Evolutionary conservation across 2,113 vertebrate species (phyloP).

Genomic region (Cathartes aura): DNA sequence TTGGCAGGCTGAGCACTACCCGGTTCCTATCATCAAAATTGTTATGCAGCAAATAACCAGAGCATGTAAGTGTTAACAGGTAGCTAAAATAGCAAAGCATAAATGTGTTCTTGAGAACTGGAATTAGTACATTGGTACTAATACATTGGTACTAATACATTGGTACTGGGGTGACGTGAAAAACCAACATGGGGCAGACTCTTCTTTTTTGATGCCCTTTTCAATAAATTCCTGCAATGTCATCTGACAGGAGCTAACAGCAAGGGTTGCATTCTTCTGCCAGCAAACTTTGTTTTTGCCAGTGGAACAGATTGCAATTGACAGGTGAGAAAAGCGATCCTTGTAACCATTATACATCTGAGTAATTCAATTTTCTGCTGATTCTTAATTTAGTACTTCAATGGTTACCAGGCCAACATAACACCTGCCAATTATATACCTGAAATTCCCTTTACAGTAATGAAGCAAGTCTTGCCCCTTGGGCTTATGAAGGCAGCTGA

Average conservation of each 20-base stretch:
- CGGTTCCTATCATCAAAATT: neutral
- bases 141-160: neutral
- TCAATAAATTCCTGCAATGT: neutral
- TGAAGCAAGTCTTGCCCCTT: neutral
- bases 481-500: neutral
- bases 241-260: neutral
- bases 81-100: neutral
- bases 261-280: neutral
- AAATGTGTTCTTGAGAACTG: neutral
- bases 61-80: neutral
- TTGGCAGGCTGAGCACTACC: neutral
- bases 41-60: neutral
- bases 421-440: constrained; percentile 23
- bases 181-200: neutral
- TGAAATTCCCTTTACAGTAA: neutral
- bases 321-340: constrained; percentile 26
- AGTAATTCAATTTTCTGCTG: constrained; percentile 51
- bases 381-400: constrained; percentile 46
- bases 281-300: neutral
- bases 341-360: neutral
- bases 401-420: neutral
- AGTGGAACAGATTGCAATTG: constrained; percentile 50
- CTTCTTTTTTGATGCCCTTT: neutral
- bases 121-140: neutral
- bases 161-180: neutral